These are phyloP conservation scores for Triplophysa tibetana DNA, from an alignment of 2,113 vertebrate genomes.

Conservation along the genomic window DNA sequence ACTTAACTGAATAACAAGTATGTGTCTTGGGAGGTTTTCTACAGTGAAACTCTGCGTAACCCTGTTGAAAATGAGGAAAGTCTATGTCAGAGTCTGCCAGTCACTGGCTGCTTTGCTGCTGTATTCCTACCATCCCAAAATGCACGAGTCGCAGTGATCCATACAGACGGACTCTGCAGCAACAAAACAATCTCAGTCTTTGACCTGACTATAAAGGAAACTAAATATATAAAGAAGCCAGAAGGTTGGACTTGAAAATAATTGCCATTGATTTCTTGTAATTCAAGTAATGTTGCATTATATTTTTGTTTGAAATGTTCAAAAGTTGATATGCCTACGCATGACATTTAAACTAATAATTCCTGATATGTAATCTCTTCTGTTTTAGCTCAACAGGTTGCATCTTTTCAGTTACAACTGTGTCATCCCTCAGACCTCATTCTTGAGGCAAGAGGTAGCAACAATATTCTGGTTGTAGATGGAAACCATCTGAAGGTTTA, in stretches of 20 bases:
- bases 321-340: not conserved
- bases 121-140: slow-evolving; percentile 71
- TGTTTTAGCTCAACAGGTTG: slow-evolving; percentile 70
- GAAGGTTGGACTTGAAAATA: slow-evolving; percentile 53
- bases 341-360: not conserved
- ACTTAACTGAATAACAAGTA: not conserved
- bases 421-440: slow-evolving; percentile 54
- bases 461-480: slow-evolving; percentile 65
- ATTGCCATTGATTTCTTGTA: not conserved
- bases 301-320: not conserved
- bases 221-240: slow-evolving; percentile 62
- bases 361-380: not conserved
- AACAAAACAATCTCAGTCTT: slow-evolving; percentile 65
- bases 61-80: slow-evolving; percentile 63
- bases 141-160: slow-evolving; percentile 68
- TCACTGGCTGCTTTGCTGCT: slow-evolving; percentile 57
- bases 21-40: slow-evolving; percentile 64
- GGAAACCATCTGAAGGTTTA: slow-evolving; percentile 64
- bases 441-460: slow-evolving; percentile 69
- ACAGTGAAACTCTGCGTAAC: slow-evolving; percentile 60
- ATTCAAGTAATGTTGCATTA: not conserved
- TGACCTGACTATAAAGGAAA: slow-evolving; percentile 67
- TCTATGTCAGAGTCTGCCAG: slow-evolving; percentile 60
- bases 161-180: not conserved
- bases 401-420: slow-evolving; percentile 62